These are phyloP conservation scores for Saguinus midas DNA, from an alignment of 2,113 vertebrate species.

Conservation along the genomic window DNA sequence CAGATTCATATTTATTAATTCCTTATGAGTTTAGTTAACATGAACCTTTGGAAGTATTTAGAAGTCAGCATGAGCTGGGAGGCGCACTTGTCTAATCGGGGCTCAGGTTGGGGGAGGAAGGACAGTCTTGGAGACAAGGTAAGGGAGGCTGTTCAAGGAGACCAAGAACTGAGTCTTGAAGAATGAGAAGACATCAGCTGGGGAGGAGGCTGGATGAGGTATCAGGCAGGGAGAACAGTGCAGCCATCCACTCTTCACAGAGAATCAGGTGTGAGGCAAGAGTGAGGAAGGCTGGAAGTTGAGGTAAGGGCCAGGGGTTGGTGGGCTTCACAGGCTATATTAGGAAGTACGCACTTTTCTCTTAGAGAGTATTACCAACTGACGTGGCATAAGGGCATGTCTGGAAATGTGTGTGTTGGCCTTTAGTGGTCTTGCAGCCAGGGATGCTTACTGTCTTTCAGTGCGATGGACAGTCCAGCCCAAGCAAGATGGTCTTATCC, in stretches of 20 bases:
- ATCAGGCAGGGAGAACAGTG: neutral
- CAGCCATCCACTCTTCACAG: no score
- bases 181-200: neutral
- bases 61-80: neutral
- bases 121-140: neutral
- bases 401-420: neutral
- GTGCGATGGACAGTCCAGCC: neutral
- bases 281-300: neutral
- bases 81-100: neutral
- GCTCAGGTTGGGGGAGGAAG: neutral
- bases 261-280: neutral
- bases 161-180: neutral
- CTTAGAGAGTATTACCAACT: neutral
- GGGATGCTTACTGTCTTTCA: neutral
- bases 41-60: neutral
- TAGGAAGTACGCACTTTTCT: neutral
- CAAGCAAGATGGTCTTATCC: neutral
- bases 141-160: neutral
- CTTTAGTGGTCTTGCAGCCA: neutral
- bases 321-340: neutral
- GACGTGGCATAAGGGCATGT: neutral
- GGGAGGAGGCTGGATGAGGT: neutral
- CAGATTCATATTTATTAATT: constrained; percentile 50
- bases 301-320: neutral
- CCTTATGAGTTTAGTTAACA: neutral